Evolutionary conservation across 2,113 vertebrate genomes (phyloP), one percentile per base, ranked within the genome.

Genomic region (Campylomormyrus numenius): DNA sequence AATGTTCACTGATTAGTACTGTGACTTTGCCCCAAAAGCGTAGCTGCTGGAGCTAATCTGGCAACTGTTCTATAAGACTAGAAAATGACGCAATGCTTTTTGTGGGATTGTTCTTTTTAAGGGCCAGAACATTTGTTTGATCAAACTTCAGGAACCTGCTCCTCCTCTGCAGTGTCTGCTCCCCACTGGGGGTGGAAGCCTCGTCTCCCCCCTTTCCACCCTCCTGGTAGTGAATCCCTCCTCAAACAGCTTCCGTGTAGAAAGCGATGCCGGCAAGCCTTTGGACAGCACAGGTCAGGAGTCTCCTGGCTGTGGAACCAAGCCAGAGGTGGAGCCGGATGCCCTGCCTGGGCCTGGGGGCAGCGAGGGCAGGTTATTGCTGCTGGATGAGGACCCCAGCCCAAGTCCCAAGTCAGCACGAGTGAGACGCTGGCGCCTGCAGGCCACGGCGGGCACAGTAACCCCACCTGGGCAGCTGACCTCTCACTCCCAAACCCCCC

Each of bases 381-480:
- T 89, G 89, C 9, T 89, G 50, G 77, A 62, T 3, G 39, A 83
- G 77, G 77, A 45, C 77, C 11, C 77, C 15, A 19, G 46, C 31
- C 24, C 89, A 24, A 85, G n/a, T 39, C 9, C 89, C 7, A 80
- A 89, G 50, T 46, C 77, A 3, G 15, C 80, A 53, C 52, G 77
- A 50, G 89, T 89, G 11, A 89, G 53, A 39, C 52, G 89, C 52
- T 89, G 77, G 80, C 52, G 39, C 11, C 42, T 89, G 77, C 89
- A 89, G 70, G 52, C 58, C 49, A 24, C 70, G 1, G 39, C 4
- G 21, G n/a, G 53, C 24, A 5, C 13, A 6, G 42, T 48, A 21
- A 27, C 42, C 19, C 35, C 13, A 27, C 39, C 53, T 15, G 8
- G 19, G 42, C 50, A 56, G 39, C 24, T 35, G 50, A n/a, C 74